Conservation (phyloP, 1,140 invertebrate species). For the Bombus consobrinus region DNA sequence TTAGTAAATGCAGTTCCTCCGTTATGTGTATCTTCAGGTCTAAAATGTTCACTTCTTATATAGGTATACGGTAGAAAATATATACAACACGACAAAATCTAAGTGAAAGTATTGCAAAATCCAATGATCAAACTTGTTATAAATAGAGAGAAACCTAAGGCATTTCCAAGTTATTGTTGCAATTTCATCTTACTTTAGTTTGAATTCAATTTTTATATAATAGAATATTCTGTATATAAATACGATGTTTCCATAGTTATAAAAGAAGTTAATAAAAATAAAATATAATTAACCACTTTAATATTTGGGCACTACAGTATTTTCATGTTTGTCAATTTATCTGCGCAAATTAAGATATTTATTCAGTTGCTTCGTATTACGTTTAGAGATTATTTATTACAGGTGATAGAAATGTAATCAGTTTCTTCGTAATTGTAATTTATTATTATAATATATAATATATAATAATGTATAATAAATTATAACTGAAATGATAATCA, state of each 20-base stretch:
- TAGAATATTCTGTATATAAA: background rate
- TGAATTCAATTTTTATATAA: no score
- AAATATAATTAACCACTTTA: background rate
- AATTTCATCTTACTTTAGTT: background rate
- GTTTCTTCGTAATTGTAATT: no score
- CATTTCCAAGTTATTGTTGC: background rate
- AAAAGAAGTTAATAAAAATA: no score
- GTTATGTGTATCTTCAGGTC: background rate
- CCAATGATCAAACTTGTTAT: background rate
- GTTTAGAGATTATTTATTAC: no score
- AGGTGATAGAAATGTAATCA: no score
- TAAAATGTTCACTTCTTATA: background rate
- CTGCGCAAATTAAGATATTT: no score
- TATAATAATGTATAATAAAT: no score
- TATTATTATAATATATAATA: no score
- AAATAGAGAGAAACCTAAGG: background rate
- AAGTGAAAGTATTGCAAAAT: background rate
- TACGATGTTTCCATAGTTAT: background rate
- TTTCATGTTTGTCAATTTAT: no score
- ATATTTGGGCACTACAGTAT: background rate
- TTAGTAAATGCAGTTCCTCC: conserved; percentile 23
- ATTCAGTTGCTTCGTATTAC: no score
- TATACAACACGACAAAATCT: no score
- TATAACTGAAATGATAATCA: no score
- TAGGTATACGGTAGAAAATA: background rate